phyloP scores from a whole-genome alignment of 2,888 invertebrate species.

The Aethes cnicana region DNA sequence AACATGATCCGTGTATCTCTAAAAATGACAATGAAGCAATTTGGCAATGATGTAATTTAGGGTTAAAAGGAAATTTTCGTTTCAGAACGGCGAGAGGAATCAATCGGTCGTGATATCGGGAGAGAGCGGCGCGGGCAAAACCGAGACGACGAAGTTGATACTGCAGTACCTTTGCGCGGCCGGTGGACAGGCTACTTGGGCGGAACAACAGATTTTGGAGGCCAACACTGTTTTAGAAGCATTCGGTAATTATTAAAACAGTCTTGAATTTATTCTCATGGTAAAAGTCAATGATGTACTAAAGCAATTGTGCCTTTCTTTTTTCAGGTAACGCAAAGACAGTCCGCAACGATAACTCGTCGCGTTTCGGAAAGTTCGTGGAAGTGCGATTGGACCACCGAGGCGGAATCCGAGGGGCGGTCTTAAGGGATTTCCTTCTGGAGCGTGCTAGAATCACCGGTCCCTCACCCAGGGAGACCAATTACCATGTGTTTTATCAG shows the following conservation, averaged over 20 bases:
- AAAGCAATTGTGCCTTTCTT: neutral
- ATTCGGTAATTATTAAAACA: conserved; percentile 85
- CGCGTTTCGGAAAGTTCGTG: conserved; percentile 97
- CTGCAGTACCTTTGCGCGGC: conserved; percentile 95
- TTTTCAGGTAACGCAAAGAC: conserved; percentile 94
- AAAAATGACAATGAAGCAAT: conserved; percentile 16
- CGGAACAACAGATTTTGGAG: conserved; percentile 97
- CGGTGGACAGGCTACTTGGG: conserved; percentile 89
- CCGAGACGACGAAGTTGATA: conserved; percentile 95
- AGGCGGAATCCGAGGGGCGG: conserved; percentile 95
- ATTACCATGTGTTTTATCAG: conserved; percentile 96
- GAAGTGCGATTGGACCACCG: conserved; percentile 95
- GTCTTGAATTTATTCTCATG: no score
- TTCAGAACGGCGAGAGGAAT: conserved; percentile 74
- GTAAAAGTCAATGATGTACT: no score
- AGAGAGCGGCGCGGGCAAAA: conserved; percentile 96
- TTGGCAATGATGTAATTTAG: conserved; percentile 8
- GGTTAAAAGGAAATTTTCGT: conserved; percentile 6
- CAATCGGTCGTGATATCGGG: conserved; percentile 96
- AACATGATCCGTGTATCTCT: neutral
- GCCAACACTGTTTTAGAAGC: conserved; percentile 96
- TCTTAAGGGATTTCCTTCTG: conserved; percentile 94
- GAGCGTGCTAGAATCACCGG: conserved; percentile 96
- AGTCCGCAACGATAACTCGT: conserved; percentile 95
- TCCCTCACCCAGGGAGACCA: conserved; percentile 92